A percentile compares a stretch with the other conserved stretches of the same genome.
phyloP scores from a whole-genome alignment of 2,113 vertebrate species.

The Noturus placidus region DNA sequence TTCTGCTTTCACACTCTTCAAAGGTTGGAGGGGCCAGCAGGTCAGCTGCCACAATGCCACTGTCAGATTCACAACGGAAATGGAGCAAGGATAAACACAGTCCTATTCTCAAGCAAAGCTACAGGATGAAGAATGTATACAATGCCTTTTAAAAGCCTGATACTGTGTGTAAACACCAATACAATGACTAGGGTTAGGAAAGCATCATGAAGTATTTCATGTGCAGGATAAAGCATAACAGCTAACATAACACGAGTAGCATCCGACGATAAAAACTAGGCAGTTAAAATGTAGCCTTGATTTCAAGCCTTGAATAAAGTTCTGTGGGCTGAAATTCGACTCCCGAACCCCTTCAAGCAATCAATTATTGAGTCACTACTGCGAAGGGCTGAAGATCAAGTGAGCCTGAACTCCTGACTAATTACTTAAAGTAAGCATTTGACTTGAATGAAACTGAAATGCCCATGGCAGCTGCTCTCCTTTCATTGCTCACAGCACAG shows the following conservation, averaged over 20 bases:
- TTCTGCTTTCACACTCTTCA: conserved; percentile 47
- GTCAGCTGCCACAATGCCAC: conserved; percentile 35
- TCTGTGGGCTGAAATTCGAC: conserved; percentile 3
- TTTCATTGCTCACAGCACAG: conserved; percentile 15
- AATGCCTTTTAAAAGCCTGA: neutral
- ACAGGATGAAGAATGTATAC: neutral
- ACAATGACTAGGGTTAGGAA: neutral
- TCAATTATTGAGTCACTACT: conserved; percentile 40
- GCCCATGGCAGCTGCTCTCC: neutral
- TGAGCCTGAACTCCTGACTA: conserved; percentile 37
- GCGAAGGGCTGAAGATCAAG: conserved; percentile 24
- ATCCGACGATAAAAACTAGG: neutral
- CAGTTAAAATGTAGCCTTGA: neutral
- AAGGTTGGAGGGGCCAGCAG: conserved; percentile 17
- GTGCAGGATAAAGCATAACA: neutral
- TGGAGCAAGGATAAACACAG: neutral
- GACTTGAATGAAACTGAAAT: conserved; percentile 28
- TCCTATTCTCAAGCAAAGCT: neutral
- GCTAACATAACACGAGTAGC: neutral
- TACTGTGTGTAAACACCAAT: neutral
- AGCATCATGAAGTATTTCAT: neutral
- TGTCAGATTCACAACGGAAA: conserved; percentile 34
- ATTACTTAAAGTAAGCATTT: conserved; percentile 39
- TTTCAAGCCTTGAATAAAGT: neutral
- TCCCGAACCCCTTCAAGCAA: conserved; percentile 18